Evolutionary conservation across 2,888 invertebrate species (phyloP), one percentile per base, ranked within the genome.

Genomic region (Epirrhoe tristata): DNA sequence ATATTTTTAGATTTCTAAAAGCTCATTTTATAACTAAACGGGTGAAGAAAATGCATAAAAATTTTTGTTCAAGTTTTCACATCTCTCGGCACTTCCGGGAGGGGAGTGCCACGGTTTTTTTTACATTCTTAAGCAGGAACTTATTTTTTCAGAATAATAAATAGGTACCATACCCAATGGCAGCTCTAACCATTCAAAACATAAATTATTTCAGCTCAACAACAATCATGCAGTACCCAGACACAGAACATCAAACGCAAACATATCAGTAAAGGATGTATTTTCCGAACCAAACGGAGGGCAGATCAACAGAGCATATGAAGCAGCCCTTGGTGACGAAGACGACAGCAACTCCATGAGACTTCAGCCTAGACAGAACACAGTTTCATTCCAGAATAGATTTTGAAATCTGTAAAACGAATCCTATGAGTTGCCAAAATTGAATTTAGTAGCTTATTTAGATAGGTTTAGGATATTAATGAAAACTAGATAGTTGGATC

Each of bases 191-290:
- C 24, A 24, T 24, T 2, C 24, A 24, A 24, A 5, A 6, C n/a
- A 31, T 34, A 10, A 53, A 43, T 52, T 17, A 52, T 90, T 86
- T 56, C 80, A 95, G 95, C 81, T 95, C 51, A 96, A 95, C 79
- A 95, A 95, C 77, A 96, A 95, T 34, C 94, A 91, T 24, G 92
- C 94, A 43, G 93, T 91, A 34, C 94, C 96, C 16, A 96, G 96
- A 67, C 96, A 96, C 63, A 94, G 97, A 57, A 95, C 95, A 67
- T 97, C 97, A 48, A 97, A 96, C 70, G 96, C 96, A 0, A 96
- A 96, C 78, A 96, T 96, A 74, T 96, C 96, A 74, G 96, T 97
- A 6, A 97, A 97, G 79, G 97, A 97, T 72, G 96, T 97, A 0
- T 97, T 97, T 77, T 93, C 93, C 4, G 96, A 96, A 83, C 96